These are phyloP conservation scores for Alosa sapidissima DNA, from an alignment of 2,797 vertebrate species.

Conservation along the genomic window DNA sequence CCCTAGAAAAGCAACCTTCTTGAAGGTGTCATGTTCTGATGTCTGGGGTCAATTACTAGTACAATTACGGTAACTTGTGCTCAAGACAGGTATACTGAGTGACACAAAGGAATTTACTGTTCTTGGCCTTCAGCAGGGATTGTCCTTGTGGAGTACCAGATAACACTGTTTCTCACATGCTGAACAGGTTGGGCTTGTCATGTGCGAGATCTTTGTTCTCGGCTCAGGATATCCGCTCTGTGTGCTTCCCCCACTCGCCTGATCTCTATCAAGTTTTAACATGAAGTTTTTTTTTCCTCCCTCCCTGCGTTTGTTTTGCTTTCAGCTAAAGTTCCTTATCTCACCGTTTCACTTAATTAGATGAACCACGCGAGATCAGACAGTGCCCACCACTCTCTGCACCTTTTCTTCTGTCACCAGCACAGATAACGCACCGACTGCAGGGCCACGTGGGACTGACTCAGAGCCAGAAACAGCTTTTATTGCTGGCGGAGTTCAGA, in stretches of 20 bases:
- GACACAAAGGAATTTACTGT: not conserved
- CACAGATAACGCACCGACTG: not conserved
- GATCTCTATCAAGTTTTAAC: not conserved
- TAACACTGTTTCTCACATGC: not conserved
- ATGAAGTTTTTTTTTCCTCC: not conserved
- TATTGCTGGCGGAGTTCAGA: no score
- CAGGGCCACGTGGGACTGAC: not conserved
- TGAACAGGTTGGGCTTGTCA: not conserved
- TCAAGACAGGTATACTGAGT: no score
- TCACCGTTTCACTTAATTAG: not conserved
- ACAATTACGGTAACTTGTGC: not conserved
- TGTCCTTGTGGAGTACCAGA: not conserved
- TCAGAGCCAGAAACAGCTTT: not conserved
- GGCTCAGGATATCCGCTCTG: not conserved
- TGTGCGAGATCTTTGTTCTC: not conserved
- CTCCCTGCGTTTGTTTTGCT: not conserved
- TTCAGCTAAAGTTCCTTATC: conserved; percentile 4
- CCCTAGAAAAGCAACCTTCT: no score
- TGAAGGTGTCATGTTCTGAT: no score
- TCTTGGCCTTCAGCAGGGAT: not conserved
- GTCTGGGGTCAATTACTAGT: no score
- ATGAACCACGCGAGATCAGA: not conserved
- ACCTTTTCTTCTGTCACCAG: not conserved
- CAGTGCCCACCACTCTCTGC: not conserved
- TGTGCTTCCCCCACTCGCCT: not conserved